phyloP scores from a whole-genome alignment of 2,797 vertebrate species.

The Rallus crepitans region DNA sequence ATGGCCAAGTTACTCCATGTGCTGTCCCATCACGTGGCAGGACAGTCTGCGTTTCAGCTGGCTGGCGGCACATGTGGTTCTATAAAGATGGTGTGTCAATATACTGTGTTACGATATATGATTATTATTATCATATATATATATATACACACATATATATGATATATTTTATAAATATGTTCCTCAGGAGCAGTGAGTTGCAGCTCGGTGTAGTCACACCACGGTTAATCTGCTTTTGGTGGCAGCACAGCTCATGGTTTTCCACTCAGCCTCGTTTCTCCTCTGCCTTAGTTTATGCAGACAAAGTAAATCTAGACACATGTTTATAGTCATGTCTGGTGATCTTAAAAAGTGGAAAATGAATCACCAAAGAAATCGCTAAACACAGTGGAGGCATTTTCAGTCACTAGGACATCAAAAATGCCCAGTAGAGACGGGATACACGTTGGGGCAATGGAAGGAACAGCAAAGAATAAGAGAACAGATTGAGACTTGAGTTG shows the following conservation, averaged over 20 bases:
- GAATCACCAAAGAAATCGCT: neutral
- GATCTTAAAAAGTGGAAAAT: slow-evolving; percentile 2
- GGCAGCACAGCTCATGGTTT: neutral
- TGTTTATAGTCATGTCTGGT: neutral
- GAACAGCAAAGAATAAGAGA: neutral
- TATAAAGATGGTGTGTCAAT: neutral
- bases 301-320: neutral
- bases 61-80: neutral
- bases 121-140: neutral
- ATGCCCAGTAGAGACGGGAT: neutral
- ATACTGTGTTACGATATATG: neutral
- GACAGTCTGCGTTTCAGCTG: neutral
- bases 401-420: neutral
- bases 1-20: neutral
- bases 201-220: neutral
- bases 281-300: neutral
- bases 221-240: neutral
- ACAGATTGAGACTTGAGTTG: neutral
- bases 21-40: rapidly evolving
- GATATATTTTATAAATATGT: neutral
- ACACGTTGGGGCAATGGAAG: neutral
- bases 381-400: neutral
- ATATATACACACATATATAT: neutral
- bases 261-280: neutral
- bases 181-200: neutral